Base-by-base conservation (phyloP, 1,140 invertebrate genomes). In the Apocrypta bakeri region DNA sequence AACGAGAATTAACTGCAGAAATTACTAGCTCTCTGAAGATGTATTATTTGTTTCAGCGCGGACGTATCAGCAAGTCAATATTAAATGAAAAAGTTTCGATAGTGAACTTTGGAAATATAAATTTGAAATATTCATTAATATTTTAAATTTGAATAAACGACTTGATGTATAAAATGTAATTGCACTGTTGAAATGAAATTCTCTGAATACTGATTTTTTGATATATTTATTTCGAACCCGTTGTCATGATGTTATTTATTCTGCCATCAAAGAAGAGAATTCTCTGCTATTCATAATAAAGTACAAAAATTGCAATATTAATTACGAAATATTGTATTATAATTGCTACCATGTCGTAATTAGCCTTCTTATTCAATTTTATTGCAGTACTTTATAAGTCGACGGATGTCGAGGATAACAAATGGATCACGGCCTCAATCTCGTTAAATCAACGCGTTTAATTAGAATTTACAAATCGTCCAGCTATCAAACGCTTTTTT, bases 181-280 rank as follows among this genome's bases (percentile, higher is more conserved):
- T n/a, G n/a, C n/a, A n/a, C n/a, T n/a, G n/a, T n/a, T n/a, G n/a
- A n/a, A n/a, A n/a, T n/a, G n/a, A n/a, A n/a, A n/a, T n/a, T n/a
- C n/a, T n/a, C n/a, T n/a, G n/a, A n/a, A n/a, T n/a, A n/a, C n/a
- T n/a, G 11, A 17, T 74, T 56, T 74, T 74, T 74, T 74, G 48
- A 74, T 24, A 40, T 1, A 74, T 56, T 74, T 25, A 74, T 56
- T 74, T 56, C 24, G 40, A 56, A 74, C 21, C 24, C 25, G 14
- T 11, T 56, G 14, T 72, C 33, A 72, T 72, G 21, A 21, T 2
- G 69, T 74, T 74, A 27, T 74, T 56, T 74, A 33, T 74, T 56
- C 40, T 6, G 6, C 21, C n/a, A n/a, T n/a, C n/a, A n/a, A n/a
- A n/a, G n/a, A n/a, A n/a, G n/a, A n/a, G n/a, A n/a, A n/a, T 42